Evolutionary conservation across 2,113 vertebrate species (phyloP), one percentile per base, ranked within the genome.

Genomic region (Paraplagusia blochii): DNA sequence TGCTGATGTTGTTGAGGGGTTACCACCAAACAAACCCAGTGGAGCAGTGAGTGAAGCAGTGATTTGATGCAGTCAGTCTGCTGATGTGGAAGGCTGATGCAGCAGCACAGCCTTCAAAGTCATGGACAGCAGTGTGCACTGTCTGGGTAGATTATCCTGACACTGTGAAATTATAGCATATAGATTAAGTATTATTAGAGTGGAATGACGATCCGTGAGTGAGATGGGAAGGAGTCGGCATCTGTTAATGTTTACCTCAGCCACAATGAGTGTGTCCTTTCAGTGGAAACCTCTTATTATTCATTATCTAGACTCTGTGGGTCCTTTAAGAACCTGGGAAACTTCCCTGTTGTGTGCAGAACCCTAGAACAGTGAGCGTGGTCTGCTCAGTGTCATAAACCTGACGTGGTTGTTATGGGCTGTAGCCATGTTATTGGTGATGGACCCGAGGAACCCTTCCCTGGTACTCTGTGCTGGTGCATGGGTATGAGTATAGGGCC

Each of bases 241-340:
- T 77, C 69, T 79, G 74, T 80, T 79, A 77, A 62, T 80, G 66
- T 72, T 72, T 69, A 62, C 57, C 47, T 61, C 36, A 54, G 45
- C 51, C 19, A 58, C 57, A 66, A 56, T 46, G 68, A 22, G 53
- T 61, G 58, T 58, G 29, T 58, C 11, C 29, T 47, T 22, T 64
- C 43, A 53, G 38, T 58, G 59, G 33, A 56, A 61, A 45, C 51
- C 40, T 46, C 11, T 64, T 11, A 11, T 45, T 14, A 18, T 7
- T 43, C 49, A 58, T 44, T 59, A 29, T 40, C n/a, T 19, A 46
- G 36, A 48, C 36, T 68, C 17, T 1, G 18, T 7, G 14, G 42
- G 33, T 29, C 43, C 14, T 36, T 71, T 66, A 2, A 14, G 54
- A 12, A 44, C 7, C 43, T 53, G 7, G 18, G 1, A 9, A 22